phyloP scores from a whole-genome alignment of 2,113 vertebrate species.

The Baryphthengus martii region DNA sequence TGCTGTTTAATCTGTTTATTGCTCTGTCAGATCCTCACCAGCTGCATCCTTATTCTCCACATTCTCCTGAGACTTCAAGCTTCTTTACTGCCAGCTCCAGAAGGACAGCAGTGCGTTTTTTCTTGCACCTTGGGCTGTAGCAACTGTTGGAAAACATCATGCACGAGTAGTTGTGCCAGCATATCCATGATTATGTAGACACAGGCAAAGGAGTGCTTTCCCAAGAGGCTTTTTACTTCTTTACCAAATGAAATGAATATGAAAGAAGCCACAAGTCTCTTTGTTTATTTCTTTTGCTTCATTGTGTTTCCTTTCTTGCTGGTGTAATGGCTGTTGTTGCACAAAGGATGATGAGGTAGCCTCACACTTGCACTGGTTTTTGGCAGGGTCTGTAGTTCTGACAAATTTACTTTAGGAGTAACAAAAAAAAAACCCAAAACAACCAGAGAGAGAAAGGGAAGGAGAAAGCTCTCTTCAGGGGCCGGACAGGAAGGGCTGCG shows the following conservation, averaged over 20 bases:
- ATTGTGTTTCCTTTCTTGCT: not conserved
- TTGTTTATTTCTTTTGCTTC: not conserved
- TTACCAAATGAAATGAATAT: not conserved
- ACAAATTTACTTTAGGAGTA: not conserved
- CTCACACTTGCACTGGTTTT: not conserved
- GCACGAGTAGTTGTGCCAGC: not conserved
- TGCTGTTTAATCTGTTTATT: constrained; percentile 4
- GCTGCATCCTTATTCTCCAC: not conserved
- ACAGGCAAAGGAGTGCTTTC: not conserved
- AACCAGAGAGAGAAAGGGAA: not conserved
- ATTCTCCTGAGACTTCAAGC: not conserved
- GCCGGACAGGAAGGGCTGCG: not conserved
- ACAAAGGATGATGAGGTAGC: not conserved
- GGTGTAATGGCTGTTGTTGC: not conserved
- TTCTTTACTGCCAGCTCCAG: not conserved
- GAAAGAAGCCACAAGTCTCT: not conserved
- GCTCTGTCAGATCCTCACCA: not conserved
- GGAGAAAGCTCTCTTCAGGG: not conserved
- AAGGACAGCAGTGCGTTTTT: not conserved
- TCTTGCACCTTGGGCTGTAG: not conserved
- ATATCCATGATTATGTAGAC: not conserved
- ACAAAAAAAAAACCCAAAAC: not conserved
- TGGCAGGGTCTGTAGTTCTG: not conserved
- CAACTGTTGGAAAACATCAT: not conserved
- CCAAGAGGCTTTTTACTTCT: not conserved